phyloP scores from a whole-genome alignment of 2,888 invertebrate species.

The Phaedon cochleariae region DNA sequence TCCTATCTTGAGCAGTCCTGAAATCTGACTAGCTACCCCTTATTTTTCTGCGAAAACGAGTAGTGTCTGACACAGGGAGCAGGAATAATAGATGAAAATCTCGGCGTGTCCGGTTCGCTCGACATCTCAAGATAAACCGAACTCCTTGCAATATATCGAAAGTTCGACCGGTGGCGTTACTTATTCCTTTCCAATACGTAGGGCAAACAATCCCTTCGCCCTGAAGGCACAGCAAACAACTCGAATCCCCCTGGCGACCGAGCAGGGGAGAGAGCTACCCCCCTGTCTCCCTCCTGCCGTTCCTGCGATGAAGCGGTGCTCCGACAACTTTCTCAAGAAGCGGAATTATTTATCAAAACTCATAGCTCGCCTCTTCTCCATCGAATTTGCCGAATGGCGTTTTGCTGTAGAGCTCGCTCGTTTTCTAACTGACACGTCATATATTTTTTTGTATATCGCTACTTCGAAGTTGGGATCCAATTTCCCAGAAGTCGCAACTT shows the following conservation, averaged over 20 bases:
- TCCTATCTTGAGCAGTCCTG: too few relatives aligned
- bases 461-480: too few relatives aligned
- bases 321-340: constrained; percentile 27
- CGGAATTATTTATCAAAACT: constrained; percentile 30
- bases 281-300: too few relatives aligned
- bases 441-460: too few relatives aligned
- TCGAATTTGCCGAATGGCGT: too few relatives aligned
- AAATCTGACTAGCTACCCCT: too few relatives aligned
- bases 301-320: too few relatives aligned
- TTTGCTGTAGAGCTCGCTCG: too few relatives aligned
- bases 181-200: constrained; percentile 41
- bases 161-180: constrained; percentile 13
- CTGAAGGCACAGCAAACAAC: constrained; percentile 41
- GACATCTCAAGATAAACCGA: neutral
- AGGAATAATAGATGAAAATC: neutral
- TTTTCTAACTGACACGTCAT: too few relatives aligned
- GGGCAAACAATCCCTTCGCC: constrained; percentile 40
- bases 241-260: constrained; percentile 35
- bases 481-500: too few relatives aligned
- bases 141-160: neutral
- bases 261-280: neutral
- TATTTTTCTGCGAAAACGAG: too few relatives aligned
- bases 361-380: constrained; percentile 20
- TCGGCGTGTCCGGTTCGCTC: neutral
- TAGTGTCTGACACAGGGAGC: too few relatives aligned